Evolutionary conservation across 37 sponge, comb jelly and placozoan species (phyloP).

Genomic region (Tethya wilhelma): DNA sequence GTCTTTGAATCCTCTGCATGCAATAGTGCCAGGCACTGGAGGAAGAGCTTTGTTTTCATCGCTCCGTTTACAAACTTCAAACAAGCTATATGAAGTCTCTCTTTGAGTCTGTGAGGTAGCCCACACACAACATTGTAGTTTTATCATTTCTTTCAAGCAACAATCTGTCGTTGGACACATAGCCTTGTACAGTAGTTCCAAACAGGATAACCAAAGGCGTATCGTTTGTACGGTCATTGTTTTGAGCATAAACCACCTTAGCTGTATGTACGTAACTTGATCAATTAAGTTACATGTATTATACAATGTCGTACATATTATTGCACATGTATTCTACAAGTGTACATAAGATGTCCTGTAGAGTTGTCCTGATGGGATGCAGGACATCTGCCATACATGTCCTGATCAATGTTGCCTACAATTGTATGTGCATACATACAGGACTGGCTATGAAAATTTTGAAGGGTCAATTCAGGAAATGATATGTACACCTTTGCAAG

Average conservation of each 20-base stretch:
- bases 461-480: constrained; percentile 20
- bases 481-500: constrained; percentile 42
- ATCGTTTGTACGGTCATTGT: no score
- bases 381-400: no score
- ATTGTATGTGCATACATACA: no score
- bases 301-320: neutral
- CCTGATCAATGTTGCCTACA: no score
- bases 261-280: no score
- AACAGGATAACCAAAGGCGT: neutral
- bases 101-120: constrained; percentile 45
- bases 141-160: neutral
- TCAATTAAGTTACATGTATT: neutral
- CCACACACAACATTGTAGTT: neutral
- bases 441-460: constrained; percentile 53
- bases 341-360: no score
- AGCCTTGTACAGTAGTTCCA: neutral
- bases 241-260: no score
- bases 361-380: no score
- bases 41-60: constrained; percentile 38
- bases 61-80: constrained; percentile 49
- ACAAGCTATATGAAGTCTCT: constrained; percentile 29
- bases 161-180: neutral
- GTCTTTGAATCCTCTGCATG: neutral
- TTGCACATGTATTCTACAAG: no score
- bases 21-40: constrained; percentile 36